Base-by-base conservation (phyloP, 1,140 invertebrate species). In the Pseudobourletiella spinata region DNA sequence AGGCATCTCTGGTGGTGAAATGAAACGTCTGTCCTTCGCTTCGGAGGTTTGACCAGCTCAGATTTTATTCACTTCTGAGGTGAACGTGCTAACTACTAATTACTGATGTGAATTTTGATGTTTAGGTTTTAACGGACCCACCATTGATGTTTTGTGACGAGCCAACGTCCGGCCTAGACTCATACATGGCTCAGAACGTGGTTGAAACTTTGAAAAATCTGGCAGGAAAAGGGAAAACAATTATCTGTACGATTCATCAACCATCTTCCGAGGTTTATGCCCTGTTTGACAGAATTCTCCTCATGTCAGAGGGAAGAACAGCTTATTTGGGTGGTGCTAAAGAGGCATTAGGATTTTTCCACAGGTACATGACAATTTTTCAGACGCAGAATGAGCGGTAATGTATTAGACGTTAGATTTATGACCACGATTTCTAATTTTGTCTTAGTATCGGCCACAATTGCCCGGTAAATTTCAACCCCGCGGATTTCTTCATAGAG, bases 131-230 rank as follows among this genome's bases (percentile, higher is more conserved):
- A 25, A 98, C 93, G 0, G 87, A 98, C 78, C 95, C 95, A 1
- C 86, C 91, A 1, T 76, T 99, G 35, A 84, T 98, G 82, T 93
- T 98, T 73, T 98, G 94, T 75, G 95, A 99, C 73, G 95, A 98
- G 73, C 51, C 51, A 18, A 61, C 59, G 1, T 55, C 59, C 0
- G 85, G 95, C 81, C 75, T 97, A 42, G 95, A 98, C 74, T 90
- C 93, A 0, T 94, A 85, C 70, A 95, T 92, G 71, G 94, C 94
- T 0, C 83, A 87, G 67, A 95, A 89, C 73, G 88, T 97, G 18
- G 84, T 97, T n/a, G 84, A 86, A 71, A 86, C 89, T 65, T 74
- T 93, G 61, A 89, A 88, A 76, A 80, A 82, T 24, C 77, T 90
- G 65, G 87, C 91, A 0, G 76, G 80, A 30, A 85, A 83, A 72